These are phyloP conservation scores for Anser cygnoides DNA, from an alignment of 2,113 vertebrate species.

Conservation along the genomic window DNA sequence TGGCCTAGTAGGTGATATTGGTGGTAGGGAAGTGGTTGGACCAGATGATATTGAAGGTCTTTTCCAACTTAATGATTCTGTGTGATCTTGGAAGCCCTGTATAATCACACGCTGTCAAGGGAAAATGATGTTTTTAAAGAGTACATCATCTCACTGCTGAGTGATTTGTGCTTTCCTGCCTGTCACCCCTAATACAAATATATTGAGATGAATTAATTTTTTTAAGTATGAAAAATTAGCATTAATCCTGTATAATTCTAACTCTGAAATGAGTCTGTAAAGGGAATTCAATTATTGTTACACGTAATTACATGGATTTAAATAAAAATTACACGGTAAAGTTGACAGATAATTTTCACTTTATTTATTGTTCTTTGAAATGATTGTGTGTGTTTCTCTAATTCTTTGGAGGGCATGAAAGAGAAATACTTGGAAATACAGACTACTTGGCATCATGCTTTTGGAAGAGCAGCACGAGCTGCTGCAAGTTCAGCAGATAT, in stretches of 20 bases:
- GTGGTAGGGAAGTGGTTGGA: no score
- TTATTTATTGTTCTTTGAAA: conserved; percentile 32
- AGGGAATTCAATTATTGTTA: conserved; percentile 22
- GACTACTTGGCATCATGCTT: background rate
- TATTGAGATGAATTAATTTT: background rate
- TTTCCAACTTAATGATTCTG: no score
- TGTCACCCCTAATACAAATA: background rate
- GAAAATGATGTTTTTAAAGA: background rate
- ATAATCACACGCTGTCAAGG: background rate
- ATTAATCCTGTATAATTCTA: conserved; percentile 16
- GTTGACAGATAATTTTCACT: background rate
- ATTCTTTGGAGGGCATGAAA: conserved; percentile 5
- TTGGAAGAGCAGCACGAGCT: background rate
- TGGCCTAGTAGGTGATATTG: no score
- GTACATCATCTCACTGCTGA: background rate
- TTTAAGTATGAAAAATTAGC: conserved; percentile 13
- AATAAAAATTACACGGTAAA: background rate
- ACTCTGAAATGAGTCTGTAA: background rate
- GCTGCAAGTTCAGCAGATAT: background rate
- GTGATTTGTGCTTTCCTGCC: background rate
- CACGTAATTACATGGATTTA: background rate
- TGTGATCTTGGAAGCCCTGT: background rate
- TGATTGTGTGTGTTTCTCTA: background rate
- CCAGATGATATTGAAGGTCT: no score
- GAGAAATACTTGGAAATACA: background rate